Percentiles rank a stretch among this genome's conserved stretches.
phyloP scores from a whole-genome alignment of 2,113 vertebrate genomes.

The Cephalophus harveyi region DNA sequence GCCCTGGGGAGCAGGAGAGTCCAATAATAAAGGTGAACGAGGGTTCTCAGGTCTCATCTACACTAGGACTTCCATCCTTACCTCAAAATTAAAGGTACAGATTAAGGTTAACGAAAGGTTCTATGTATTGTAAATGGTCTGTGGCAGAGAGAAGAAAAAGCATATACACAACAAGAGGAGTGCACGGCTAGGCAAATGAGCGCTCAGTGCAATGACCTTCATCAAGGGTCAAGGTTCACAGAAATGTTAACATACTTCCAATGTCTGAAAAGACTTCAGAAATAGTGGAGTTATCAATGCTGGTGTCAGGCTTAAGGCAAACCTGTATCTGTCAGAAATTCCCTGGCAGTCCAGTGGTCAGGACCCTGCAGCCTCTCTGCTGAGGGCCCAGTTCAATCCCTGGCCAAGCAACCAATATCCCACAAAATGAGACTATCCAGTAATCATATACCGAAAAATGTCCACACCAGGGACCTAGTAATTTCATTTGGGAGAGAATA shows the following conservation, averaged over 20 bases:
- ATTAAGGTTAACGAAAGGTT: neutral
- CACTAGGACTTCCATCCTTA: neutral
- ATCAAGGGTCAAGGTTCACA: neutral
- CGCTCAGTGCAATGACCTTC: neutral
- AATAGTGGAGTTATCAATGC: neutral
- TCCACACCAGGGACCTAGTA: neutral
- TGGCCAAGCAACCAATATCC: neutral
- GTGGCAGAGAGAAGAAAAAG: neutral
- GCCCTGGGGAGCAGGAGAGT: neutral
- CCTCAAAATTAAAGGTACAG: neutral
- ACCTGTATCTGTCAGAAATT: neutral
- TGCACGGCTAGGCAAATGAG: neutral
- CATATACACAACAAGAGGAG: neutral
- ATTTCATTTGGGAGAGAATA: slow-evolving; percentile 29
- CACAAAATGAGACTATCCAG: neutral
- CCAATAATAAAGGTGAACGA: neutral
- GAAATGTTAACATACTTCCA: neutral
- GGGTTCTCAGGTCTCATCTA: neutral
- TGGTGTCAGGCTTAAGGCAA: neutral
- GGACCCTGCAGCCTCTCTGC: neutral
- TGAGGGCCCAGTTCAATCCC: neutral
- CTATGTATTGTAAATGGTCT: neutral
- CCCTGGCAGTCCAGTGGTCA: neutral
- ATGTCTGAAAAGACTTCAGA: neutral
- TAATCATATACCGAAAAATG: neutral